Percentiles rank a stretch among this genome's conserved stretches.
Conservation (phyloP, 1,140 invertebrate genomes). For the Stegodyphus dumicola region DNA sequence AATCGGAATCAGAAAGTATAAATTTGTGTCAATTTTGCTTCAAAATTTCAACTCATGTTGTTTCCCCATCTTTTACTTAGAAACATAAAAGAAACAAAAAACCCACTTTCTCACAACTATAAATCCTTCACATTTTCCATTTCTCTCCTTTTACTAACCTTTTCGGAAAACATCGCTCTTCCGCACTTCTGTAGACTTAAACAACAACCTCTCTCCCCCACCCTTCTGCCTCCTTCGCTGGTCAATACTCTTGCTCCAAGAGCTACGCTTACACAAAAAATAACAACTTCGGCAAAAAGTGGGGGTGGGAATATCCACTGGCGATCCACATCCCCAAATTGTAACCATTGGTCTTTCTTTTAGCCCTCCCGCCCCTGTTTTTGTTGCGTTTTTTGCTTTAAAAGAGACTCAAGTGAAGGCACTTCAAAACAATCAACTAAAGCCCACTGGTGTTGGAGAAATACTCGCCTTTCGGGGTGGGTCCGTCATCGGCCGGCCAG, state of each 20-base stretch:
- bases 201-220: background rate
- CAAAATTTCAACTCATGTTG: no score
- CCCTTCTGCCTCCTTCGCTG: background rate
- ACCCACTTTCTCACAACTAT: no score
- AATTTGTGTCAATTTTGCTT: no score
- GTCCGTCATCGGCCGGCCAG: conserved; percentile 27
- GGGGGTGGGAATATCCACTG: conserved; percentile 1
- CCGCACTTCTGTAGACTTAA: background rate
- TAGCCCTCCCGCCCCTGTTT: conserved; percentile 18
- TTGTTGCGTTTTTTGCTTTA: conserved; percentile 34
- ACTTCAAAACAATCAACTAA: conserved; percentile 56
- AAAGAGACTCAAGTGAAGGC: conserved; percentile 10
- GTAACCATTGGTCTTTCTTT: conserved; percentile 18
- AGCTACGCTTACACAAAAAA: background rate
- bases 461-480: conserved; percentile 44
- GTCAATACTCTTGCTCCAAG: background rate
- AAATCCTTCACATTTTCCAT: no score
- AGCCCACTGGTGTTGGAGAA: conserved; percentile 54
- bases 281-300: background rate
- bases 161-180: no score
- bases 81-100: no score
- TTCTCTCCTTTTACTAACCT: no score
- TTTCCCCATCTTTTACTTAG: no score
- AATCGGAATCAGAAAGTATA: no score
- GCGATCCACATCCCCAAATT: conserved; percentile 32